These are phyloP conservation scores for Phainopepla nitens DNA, from an alignment of 2,113 vertebrate genomes.

Conservation along the genomic window DNA sequence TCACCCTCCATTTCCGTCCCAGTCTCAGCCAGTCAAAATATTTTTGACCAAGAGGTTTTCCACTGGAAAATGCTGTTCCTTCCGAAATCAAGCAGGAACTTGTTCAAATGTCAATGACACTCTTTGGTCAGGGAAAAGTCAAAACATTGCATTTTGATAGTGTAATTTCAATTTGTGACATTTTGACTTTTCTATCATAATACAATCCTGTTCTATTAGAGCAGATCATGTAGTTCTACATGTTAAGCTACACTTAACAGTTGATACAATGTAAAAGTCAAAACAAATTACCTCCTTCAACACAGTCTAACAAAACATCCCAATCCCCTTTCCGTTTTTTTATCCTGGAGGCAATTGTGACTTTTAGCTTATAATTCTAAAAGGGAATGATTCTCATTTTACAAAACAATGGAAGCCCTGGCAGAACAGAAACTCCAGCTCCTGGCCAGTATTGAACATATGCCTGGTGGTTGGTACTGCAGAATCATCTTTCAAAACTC, in stretches of 20 bases:
- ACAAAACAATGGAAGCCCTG: neutral
- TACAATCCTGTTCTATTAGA: neutral
- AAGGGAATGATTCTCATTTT: neutral
- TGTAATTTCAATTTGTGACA: neutral
- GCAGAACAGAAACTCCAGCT: neutral
- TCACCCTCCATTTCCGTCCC: neutral
- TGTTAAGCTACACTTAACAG: neutral
- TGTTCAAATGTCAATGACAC: neutral
- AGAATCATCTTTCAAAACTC: neutral
- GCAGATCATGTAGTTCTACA: neutral
- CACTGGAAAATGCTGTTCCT: neutral
- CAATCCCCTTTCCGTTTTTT: neutral
- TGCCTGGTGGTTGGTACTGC: neutral
- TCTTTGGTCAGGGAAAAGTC: neutral
- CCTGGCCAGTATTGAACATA: neutral
- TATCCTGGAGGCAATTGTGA: neutral
- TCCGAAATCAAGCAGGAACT: conserved; percentile 9
- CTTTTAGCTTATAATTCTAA: neutral
- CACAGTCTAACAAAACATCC: conserved; percentile 8
- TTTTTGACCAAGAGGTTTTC: neutral
- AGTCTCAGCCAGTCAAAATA: neutral
- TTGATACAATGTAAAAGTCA: conserved; percentile 5
- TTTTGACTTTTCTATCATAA: conserved; percentile 43
- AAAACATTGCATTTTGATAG: conserved; percentile 24
- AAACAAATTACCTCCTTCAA: conserved; percentile 22